Evolutionary conservation across 2,113 vertebrate species (phyloP).

Genomic region (Rostratula benghalensis): DNA sequence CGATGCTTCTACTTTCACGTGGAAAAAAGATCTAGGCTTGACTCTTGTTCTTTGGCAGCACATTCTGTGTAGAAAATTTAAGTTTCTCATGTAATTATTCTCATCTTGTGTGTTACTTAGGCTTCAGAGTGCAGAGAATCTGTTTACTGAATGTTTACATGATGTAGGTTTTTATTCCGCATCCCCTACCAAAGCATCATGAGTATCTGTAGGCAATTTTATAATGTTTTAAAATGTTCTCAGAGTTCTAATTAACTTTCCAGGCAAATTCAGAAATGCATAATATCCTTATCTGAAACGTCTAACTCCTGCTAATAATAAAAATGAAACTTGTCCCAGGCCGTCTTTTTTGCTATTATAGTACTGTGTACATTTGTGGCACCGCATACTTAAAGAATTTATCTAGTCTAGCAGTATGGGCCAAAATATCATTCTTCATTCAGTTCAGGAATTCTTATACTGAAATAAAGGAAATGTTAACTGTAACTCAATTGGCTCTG

Average conservation of each 20-base stretch:
- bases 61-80: constrained; percentile 41
- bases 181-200: constrained; percentile 23
- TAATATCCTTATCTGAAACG: constrained; percentile 56
- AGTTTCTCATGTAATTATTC: constrained; percentile 40
- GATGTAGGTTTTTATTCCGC: constrained; percentile 54
- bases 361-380: constrained; percentile 67
- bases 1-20: neutral
- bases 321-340: constrained; percentile 66
- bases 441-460: constrained; percentile 66
- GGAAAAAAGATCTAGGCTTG: constrained; percentile 1
- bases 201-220: constrained; percentile 49
- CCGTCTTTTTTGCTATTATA: constrained; percentile 59
- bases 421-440: constrained; percentile 59
- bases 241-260: constrained; percentile 53
- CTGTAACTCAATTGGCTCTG: constrained; percentile 70
- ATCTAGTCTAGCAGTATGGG: constrained; percentile 57
- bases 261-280: constrained; percentile 63
- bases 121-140: constrained; percentile 51
- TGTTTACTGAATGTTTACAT: constrained; percentile 60
- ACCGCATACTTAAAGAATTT: constrained; percentile 57
- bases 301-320: constrained; percentile 67
- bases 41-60: constrained; percentile 28
- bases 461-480: constrained; percentile 73
- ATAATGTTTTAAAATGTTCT: constrained; percentile 61
- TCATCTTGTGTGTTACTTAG: constrained; percentile 34